Evolutionary conservation across 2,888 invertebrate genomes (phyloP), one percentile per base, ranked within the genome.

Genomic region (Carpatolechia fugitivella): DNA sequence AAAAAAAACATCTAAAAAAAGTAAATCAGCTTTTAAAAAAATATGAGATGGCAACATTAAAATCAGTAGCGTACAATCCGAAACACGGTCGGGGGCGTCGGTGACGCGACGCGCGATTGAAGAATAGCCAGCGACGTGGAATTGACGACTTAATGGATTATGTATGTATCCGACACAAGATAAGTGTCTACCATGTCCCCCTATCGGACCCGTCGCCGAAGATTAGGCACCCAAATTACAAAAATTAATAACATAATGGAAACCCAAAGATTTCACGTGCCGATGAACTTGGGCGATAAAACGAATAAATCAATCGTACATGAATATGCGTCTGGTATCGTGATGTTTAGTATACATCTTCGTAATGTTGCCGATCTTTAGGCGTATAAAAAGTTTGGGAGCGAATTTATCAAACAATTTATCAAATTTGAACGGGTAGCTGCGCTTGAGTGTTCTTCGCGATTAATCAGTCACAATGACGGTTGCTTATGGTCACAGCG

Each of bases 101-200:
- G 24, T 24, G 24, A 24, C 24, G 71, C 80, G 85, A 88, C 82
- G 85, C 83, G 85, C 84, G 86, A 84, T 86, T 88, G 86, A 89
- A 76, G 86, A 89, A 89, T 89, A 85, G 87, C 82, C 88, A 87
- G 74, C 86, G 74, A 78, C 68, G 84, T 89, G 88, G 88, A 90
- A 90, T 89, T 89, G 89, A 89, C 87, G 90, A 88, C 85, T 89
- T 90, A 90, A 90, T 90, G 90, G 89, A 90, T 89, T 86, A 90
- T 86, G 82, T 86, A 80, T 90, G 90, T 90, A 84, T 76, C 78
- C 81, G 87, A 87, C 86, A 85, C 80, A 75, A 86, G 89, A 89
- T 89, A 89, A 89, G 86, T 89, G 90, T 88, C 87, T 82, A 18
- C 41, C 3, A 10, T 41, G 10, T 41, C 41, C 81, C 71, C 75